Percentiles rank a stretch among this genome's conserved stretches.
Evolutionary conservation across 2,888 invertebrate species (phyloP).

Genomic region (Andrena flavipes): DNA sequence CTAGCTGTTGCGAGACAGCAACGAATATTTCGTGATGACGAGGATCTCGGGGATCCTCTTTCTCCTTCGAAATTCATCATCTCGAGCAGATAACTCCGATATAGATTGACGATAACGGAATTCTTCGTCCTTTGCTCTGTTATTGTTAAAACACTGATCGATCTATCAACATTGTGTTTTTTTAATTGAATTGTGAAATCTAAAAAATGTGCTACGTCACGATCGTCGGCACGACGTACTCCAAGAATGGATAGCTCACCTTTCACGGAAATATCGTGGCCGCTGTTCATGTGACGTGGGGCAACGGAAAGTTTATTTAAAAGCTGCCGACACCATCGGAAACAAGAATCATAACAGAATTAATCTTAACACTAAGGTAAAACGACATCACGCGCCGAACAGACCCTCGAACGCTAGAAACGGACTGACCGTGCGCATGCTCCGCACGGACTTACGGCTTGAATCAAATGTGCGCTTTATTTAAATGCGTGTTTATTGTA

Average conservation of each 20-base stretch:
- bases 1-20: slow-evolving; percentile 62
- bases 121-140: slow-evolving; percentile 56
- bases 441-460: background rate
- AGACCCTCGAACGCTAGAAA: slow-evolving; percentile 15
- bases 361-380: background rate
- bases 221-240: slow-evolving; percentile 33
- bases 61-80: slow-evolving; percentile 58
- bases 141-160: slow-evolving; percentile 53
- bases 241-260: slow-evolving; percentile 41
- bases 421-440: slow-evolving; percentile 44
- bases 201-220: slow-evolving; percentile 56
- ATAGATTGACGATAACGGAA: slow-evolving; percentile 51
- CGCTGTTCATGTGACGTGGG: slow-evolving; percentile 8
- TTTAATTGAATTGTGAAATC: slow-evolving; percentile 46
- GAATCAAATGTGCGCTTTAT: background rate
- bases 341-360: slow-evolving; percentile 17
- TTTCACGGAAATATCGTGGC: slow-evolving; percentile 9
- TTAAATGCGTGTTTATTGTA: background rate
- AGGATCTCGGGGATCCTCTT: slow-evolving; percentile 55
- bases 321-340: background rate
- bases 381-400: slow-evolving; percentile 34
- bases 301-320: background rate
- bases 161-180: slow-evolving; percentile 48
- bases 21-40: slow-evolving; percentile 59
- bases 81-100: slow-evolving; percentile 53